Base-by-base conservation (phyloP, 2,113 vertebrate species). In the Hemiscyllium ocellatum region DNA sequence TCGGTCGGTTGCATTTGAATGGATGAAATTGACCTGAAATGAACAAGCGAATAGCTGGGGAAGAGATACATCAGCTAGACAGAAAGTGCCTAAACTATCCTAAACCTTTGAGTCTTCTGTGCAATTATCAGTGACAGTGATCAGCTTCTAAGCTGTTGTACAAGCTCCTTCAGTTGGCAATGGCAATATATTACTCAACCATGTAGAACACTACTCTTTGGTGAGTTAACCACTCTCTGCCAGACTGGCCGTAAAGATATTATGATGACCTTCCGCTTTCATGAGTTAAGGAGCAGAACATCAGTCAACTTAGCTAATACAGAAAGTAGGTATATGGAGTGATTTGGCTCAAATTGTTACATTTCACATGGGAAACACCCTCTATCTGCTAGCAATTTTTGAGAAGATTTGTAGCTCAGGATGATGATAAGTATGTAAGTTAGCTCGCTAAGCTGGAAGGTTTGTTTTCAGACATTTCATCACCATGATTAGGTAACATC, bases 21-120 rank as follows among this genome's bases (percentile, higher is more conserved):
- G 86, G 86, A 13, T 89, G 86, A 90, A 90, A 33, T 90, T 90
- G 87, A 61, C 50, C 87, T 87, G 85, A 87, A 87, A 87, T 52
- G 47, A 87, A 52, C 85, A 17, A 52, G 26, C 13, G 10, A 61
- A 89, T 56, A 89, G 29, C 10, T 52, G 52, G 52, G 86, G 86
- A 56, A 56, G 86, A 56, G 50, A 61, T 3, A 29, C 8, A 89
- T 33, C 86, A 52, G 47, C 87, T 33, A 4, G 56, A 17, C 24
- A 90, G 52, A 61, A 13, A 90, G 42, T 61, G 52, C 87, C 87
- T 90, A 29, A 90, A 90, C 52, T 33, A 61, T n/a, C 87, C 87
- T 22, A 19, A 83, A 83, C 80, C 80, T 83, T 5, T 42, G 5
- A 56, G 29, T 24, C 87, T 90, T 3, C 12, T 13, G 6, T 56